Conservation (phyloP, 35 echinoderm and acorn worm species). For the Stichopus chloronotus region DNA sequence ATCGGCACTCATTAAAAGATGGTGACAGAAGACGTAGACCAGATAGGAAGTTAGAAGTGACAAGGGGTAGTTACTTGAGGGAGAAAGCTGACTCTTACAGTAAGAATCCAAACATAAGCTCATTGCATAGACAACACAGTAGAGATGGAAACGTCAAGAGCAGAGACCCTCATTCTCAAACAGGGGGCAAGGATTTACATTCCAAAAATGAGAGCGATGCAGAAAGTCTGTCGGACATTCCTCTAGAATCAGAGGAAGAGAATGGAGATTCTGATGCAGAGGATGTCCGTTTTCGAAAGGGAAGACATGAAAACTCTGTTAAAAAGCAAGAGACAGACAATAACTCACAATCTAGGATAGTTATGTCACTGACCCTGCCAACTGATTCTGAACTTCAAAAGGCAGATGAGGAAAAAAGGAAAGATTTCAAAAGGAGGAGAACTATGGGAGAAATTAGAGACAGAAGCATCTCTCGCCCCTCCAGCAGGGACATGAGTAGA, state of each 20-base stretch:
- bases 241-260: conserved; percentile 55
- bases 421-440: conserved; percentile 53
- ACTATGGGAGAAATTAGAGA: conserved; percentile 6
- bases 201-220: conserved; percentile 39
- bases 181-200: not conserved
- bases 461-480: not conserved
- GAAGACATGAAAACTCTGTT: conserved; percentile 11
- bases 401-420: not conserved
- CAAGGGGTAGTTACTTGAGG: not conserved
- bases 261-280: conserved; percentile 30
- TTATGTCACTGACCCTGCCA: conserved; percentile 48
- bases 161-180: not conserved
- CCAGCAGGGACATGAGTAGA: not conserved
- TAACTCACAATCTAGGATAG: conserved; percentile 34
- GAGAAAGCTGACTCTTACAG: not conserved
- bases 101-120: not conserved
- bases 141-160: not conserved
- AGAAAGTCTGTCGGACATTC: conserved; percentile 56
- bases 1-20: not conserved
- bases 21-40: not conserved
- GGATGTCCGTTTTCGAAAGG: conserved; percentile 43
- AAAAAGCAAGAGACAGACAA: not conserved
- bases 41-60: not conserved
- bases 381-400: conserved; percentile 48
- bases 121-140: not conserved